These are phyloP conservation scores for Erebia palarica DNA, from an alignment of 2,888 invertebrate species.

Conservation along the genomic window DNA sequence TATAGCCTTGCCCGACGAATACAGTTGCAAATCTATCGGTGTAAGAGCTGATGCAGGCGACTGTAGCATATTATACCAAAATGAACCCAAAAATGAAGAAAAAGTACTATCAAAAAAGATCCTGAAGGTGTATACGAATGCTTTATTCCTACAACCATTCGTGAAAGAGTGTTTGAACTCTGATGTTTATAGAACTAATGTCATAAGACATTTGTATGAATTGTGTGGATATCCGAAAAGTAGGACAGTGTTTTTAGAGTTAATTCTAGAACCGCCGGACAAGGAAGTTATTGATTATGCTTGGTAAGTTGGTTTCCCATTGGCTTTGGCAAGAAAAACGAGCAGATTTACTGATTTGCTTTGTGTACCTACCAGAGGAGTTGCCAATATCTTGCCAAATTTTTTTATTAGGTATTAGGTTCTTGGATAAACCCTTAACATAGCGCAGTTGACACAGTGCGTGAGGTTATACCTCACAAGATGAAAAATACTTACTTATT, in stretches of 20 bases:
- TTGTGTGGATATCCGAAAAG: conserved; percentile 51
- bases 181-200: conserved; percentile 59
- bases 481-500: too few species aligned
- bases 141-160: conserved; percentile 66
- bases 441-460: too few species aligned
- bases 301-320: conserved; percentile 77
- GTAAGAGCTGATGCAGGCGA: conserved; percentile 49
- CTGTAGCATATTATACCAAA: conserved; percentile 44
- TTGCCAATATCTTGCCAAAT: too few species aligned
- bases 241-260: conserved; percentile 59
- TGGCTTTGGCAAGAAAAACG: neutral
- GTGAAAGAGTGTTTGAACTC: conserved; percentile 64
- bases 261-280: conserved; percentile 82
- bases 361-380: too few species aligned
- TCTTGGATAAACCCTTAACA: too few species aligned
- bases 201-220: conserved; percentile 56
- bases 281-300: conserved; percentile 86
- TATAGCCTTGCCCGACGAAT: conserved; percentile 54
- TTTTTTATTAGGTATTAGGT: too few species aligned
- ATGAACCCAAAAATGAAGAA: conserved; percentile 47
- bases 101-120: conserved; percentile 44
- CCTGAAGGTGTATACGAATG: conserved; percentile 53
- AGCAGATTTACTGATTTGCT: too few species aligned
- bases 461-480: too few species aligned
- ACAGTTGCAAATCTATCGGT: conserved; percentile 57